These are phyloP conservation scores for Psittacus erithacus DNA, from an alignment of 2,113 vertebrate genomes.

Conservation along the genomic window DNA sequence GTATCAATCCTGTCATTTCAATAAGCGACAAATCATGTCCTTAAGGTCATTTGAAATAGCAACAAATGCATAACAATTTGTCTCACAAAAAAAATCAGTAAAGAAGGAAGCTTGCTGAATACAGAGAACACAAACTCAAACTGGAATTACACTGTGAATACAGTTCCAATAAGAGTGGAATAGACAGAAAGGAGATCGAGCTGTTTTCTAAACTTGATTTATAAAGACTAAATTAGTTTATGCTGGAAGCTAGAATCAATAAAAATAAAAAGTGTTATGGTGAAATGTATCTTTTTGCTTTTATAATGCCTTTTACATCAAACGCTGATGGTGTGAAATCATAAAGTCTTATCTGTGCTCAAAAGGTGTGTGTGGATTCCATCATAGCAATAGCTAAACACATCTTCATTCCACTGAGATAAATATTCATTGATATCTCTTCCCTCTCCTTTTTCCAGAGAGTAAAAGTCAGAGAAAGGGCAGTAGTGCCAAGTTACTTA, in stretches of 20 bases:
- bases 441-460: constrained; percentile 12
- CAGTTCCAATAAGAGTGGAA: not conserved
- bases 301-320: not conserved
- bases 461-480: constrained; percentile 61
- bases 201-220: not conserved
- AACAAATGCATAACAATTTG: not conserved
- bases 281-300: not conserved
- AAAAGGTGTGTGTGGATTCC: not conserved
- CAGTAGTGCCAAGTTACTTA: constrained; percentile 47
- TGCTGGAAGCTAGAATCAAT: not conserved
- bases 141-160: not conserved
- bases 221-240: not conserved
- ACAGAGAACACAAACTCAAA: not conserved
- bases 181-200: not conserved
- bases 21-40: not conserved
- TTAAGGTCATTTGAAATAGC: not conserved
- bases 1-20: not conserved
- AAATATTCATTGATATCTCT: constrained; percentile 44
- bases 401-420: not conserved
- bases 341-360: not conserved
- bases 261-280: not conserved
- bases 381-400: not conserved
- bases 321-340: not conserved
- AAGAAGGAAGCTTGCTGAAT: not conserved
- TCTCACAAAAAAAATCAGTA: not conserved